Percentiles rank a stretch among this genome's conserved stretches.
Evolutionary conservation across 2,888 invertebrate genomes (phyloP).

Genomic region (Hyposoter didymator): DNA sequence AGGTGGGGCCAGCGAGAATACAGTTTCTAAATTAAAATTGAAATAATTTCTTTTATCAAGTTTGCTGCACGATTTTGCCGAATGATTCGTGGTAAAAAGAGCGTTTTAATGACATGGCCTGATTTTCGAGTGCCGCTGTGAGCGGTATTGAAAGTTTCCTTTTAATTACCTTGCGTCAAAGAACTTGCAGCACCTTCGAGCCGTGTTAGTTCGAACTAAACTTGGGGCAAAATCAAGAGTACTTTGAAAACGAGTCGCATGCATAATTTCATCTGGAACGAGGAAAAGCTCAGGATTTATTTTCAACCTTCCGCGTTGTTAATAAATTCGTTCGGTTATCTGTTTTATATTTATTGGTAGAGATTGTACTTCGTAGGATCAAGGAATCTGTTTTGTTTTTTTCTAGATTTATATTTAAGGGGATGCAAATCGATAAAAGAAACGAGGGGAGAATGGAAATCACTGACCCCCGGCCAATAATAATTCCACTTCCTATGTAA

Average conservation of each 20-base stretch:
- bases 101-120: neutral
- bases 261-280: neutral
- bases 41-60: neutral
- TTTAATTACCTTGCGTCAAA: conserved; percentile 3
- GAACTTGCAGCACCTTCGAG: neutral
- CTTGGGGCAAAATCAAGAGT: neutral
- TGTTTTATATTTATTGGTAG: neutral
- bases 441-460: conserved; percentile 11
- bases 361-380: neutral
- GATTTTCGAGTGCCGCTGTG: neutral
- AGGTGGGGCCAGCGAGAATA: neutral
- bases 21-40: neutral
- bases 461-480: conserved; percentile 21
- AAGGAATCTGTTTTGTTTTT: neutral
- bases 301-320: neutral
- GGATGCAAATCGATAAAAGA: neutral
- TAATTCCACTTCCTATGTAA: neutral
- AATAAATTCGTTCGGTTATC: conserved; percentile 5
- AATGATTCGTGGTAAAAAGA: neutral
- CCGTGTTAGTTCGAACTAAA: neutral
- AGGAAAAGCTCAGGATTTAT: neutral
- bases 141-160: conserved; percentile 12
- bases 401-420: neutral
- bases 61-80: neutral
- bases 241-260: neutral